phyloP scores from a whole-genome alignment of 2,797 vertebrate genomes.

The Mormyrops boulengeri region DNA sequence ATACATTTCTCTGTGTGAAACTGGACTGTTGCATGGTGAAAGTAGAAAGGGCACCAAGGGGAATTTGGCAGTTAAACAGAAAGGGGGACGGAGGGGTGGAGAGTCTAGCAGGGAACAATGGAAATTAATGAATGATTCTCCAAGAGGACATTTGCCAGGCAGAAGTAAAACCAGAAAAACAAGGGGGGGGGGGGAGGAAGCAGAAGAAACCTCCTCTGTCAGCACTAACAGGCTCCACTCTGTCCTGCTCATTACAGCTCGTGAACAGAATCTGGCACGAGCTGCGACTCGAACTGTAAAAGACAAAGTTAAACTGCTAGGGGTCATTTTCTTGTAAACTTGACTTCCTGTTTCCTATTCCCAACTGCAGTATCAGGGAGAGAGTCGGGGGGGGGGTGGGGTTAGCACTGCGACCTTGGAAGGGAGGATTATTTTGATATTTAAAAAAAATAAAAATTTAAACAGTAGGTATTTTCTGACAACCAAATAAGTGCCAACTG shows the following conservation, averaged over 20 bases:
- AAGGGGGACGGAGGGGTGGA: background rate
- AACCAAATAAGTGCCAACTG: background rate
- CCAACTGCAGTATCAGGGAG: background rate
- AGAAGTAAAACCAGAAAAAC: constrained; percentile 17
- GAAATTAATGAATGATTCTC: constrained; percentile 24
- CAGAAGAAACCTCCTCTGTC: constrained; percentile 13
- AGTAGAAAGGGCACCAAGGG: constrained; percentile 10
- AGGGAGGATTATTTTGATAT: background rate
- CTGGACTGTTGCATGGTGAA: constrained; percentile 8
- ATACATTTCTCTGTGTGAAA: constrained; percentile 14
- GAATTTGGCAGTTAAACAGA: background rate
- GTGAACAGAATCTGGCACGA: constrained; percentile 12
- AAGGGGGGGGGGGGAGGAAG: background rate
- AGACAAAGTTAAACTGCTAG: background rate
- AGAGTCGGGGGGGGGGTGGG: background rate
- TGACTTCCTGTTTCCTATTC: constrained; percentile 19
- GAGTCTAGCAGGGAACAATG: constrained; percentile 9
- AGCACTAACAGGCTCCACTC: constrained; percentile 22
- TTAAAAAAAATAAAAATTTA: background rate
- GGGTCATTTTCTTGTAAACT: constrained; percentile 18
- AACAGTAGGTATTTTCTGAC: background rate
- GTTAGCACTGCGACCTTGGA: background rate
- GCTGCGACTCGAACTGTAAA: constrained; percentile 15
- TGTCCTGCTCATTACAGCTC: constrained; percentile 22
- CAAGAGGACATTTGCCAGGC: constrained; percentile 22